Evolutionary conservation across 2,797 vertebrate genomes (phyloP).

Genomic region (Micromesistius poutassou): DNA sequence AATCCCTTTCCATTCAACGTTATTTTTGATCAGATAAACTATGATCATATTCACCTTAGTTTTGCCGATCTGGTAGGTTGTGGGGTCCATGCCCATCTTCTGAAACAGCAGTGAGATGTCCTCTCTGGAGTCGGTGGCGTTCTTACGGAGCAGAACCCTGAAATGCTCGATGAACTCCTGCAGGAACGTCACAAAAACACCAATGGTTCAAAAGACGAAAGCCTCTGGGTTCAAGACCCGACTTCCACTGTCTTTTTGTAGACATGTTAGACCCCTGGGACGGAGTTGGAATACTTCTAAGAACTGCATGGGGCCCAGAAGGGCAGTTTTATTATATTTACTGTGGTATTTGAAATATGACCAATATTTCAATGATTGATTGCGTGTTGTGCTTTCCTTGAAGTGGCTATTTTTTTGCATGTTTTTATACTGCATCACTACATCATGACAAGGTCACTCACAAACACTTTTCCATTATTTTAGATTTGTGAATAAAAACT

Average conservation of each 20-base stretch:
- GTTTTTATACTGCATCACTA: no score
- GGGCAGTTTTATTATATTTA: no score
- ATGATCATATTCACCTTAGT: constrained; percentile 82
- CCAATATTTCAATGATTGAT: no score
- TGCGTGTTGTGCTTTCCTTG: no score
- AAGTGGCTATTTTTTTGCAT: no score
- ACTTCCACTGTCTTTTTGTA: background rate
- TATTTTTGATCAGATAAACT: background rate
- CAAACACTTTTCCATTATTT: background rate
- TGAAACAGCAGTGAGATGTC: constrained; percentile 79
- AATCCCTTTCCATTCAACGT: background rate
- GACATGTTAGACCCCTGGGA: background rate
- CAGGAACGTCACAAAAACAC: background rate
- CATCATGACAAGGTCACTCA: no score
- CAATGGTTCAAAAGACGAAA: background rate
- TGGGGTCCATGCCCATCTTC: constrained; percentile 80
- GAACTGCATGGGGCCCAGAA: no score
- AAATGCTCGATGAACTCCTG: constrained; percentile 94
- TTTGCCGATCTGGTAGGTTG: constrained; percentile 92
- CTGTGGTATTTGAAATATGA: no score
- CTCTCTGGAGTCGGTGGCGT: constrained; percentile 73
- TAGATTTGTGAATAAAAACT: background rate
- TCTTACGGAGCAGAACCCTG: constrained; percentile 88
- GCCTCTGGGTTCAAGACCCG: background rate
- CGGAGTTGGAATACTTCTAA: no score